Conservation (phyloP, 2,113 vertebrate species). For the Vulpes vulpes region DNA sequence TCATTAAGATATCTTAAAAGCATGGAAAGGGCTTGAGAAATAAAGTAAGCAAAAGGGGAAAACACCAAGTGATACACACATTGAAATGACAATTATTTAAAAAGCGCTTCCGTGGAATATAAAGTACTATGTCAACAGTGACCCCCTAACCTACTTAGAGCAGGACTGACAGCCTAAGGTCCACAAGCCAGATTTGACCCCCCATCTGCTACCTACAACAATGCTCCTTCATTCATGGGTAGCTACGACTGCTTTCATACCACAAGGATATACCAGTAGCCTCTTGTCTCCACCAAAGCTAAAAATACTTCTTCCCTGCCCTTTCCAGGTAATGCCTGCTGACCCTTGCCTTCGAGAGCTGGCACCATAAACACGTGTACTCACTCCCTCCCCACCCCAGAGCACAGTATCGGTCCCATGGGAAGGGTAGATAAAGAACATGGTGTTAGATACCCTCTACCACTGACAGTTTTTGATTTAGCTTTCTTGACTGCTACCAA, state of each 20-base stretch:
- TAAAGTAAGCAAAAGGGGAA: neutral
- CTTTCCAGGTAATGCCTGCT: neutral
- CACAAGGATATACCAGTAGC: neutral
- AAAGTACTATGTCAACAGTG: neutral
- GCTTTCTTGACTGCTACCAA: neutral
- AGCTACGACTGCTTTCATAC: no score
- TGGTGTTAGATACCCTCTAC: neutral
- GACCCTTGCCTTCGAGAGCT: neutral
- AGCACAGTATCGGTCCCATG: neutral
- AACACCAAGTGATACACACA: neutral
- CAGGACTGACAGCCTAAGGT: neutral
- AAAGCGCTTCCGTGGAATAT: neutral
- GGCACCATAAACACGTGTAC: no score
- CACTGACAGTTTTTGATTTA: neutral
- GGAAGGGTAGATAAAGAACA: neutral
- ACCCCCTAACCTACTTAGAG: neutral
- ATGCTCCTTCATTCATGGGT: rapidly evolving
- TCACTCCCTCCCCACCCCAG: neutral
- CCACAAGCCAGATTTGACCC: neutral
- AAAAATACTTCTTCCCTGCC: neutral
- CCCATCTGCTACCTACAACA: no score
- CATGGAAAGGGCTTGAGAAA: neutral
- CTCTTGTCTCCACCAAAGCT: neutral
- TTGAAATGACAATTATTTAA: neutral
- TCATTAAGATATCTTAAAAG: neutral